Conservation (phyloP, 1,140 invertebrate genomes). For the Ceratosolen fusciceps region DNA sequence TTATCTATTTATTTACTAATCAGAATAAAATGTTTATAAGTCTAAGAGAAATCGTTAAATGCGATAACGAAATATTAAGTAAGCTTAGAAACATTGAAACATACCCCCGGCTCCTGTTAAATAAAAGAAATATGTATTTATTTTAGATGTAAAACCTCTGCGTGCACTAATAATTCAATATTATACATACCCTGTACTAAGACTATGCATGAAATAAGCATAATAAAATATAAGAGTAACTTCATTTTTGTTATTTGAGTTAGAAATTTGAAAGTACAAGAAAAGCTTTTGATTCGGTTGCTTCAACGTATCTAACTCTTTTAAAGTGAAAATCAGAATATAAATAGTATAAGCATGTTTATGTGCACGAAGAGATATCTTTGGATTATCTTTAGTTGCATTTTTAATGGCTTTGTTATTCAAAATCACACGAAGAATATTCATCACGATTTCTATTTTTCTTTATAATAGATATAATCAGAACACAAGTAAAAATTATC, state of each 20-base stretch:
- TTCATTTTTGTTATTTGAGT: not conserved
- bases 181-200: not conserved
- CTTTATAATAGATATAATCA: not conserved
- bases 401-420: slow-evolving; percentile 22
- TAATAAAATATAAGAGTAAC: not conserved
- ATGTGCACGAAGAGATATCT: slow-evolving; percentile 11
- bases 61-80: not conserved
- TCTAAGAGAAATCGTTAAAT: not conserved
- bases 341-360: not conserved
- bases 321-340: not conserved
- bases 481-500: not conserved
- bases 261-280: not conserved
- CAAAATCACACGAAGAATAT: not conserved
- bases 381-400: not conserved
- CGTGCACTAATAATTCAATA: not conserved
- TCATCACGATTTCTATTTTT: not conserved
- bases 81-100: not conserved
- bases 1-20: no score
- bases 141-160: not conserved
- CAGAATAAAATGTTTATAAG: no score
- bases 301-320: not conserved
- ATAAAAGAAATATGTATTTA: not conserved
- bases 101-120: not conserved
- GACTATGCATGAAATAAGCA: not conserved
- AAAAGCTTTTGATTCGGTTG: not conserved